Percentiles rank a stretch among this genome's conserved stretches.
These are phyloP conservation scores for Micrastur ruficollis DNA, from an alignment of 2,797 vertebrate genomes.

Conservation along the genomic window DNA sequence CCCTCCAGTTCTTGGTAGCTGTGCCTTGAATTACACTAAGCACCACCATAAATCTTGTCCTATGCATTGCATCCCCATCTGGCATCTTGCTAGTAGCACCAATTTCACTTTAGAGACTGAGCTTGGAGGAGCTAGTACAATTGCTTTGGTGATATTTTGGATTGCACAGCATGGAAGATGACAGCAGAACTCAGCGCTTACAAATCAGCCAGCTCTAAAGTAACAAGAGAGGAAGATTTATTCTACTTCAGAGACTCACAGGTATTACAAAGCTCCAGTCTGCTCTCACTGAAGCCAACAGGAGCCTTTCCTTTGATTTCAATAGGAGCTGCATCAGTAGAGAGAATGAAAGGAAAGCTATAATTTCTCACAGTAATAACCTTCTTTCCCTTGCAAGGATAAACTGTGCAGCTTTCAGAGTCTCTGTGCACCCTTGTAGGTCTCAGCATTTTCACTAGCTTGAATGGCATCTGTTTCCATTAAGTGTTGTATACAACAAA, in stretches of 20 bases:
- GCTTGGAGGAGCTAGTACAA: neutral
- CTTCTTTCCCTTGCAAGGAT: neutral
- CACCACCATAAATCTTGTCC: neutral
- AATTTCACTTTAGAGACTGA: neutral
- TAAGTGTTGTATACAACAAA: neutral
- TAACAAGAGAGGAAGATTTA: slow-evolving; percentile 21
- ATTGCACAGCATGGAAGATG: neutral
- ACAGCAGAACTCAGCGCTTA: neutral
- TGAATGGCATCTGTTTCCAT: neutral
- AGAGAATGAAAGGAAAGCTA: neutral
- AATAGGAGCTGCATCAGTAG: neutral
- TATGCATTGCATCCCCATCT: neutral
- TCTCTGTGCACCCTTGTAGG: neutral
- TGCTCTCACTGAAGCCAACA: slow-evolving; percentile 6
- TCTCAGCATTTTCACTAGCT: neutral
- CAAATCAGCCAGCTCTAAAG: neutral
- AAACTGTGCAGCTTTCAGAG: neutral
- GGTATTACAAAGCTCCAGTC: neutral
- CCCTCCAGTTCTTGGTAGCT: neutral
- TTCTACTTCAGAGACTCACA: neutral
- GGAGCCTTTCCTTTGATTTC: slow-evolving; percentile 5
- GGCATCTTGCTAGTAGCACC: neutral
- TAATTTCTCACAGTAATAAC: slow-evolving; percentile 14
- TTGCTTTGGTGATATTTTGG: slow-evolving; percentile 12
- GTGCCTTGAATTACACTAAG: neutral